Base-by-base conservation (phyloP, 2,113 vertebrate genomes). In the Phalacrocorax carbo region DNA sequence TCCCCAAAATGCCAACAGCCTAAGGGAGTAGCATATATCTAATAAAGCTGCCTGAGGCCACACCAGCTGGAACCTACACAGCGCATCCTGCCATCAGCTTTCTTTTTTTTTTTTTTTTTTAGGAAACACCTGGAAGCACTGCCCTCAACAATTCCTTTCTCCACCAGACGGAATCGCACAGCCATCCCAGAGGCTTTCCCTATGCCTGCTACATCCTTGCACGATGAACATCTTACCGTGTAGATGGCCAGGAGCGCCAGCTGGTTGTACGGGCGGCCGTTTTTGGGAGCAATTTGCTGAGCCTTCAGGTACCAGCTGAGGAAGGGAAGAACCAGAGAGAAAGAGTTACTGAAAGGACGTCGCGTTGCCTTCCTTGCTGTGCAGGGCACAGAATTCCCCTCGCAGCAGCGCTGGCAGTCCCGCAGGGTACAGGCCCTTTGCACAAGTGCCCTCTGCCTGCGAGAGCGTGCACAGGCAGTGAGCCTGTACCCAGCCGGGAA, bases 261-360 rank as follows among this genome's bases (percentile, higher is more conserved):
- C 97, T 99, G 99, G 97, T 99, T 99, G 97, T 99, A 99, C 0
- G 99, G 99, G 34, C 99, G 98, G 38, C 99, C 99, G 34, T 99
- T 99, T 97, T 99, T 99, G 20, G 99, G 99, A 89, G 99, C 99
- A 90, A 99, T 99, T 91, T 99, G 99, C 96, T 99, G 99, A 77
- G 99, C 99, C 97, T 99, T 99, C 97, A 99, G 97, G 97, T 99
- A 99, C 99, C 99, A 99, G 96, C 99, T 99, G 79, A 97, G 65
- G 66, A 73, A 82, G 58, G 27, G 44, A 81, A 91, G 46, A 83
- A 88, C 14, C 30, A 92, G 62, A 85, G 21, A 69, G 36, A 86
- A 64, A n/a, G 32, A 4, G 18, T 64, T 51, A 96, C 36, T 46
- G 54, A 66, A 48, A 76, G 87, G 52, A 48, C 75, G 83, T 17